A percentile compares a stretch with the other conserved stretches of the same genome.
phyloP scores from a whole-genome alignment of 2,888 invertebrate species.

The Mythimna albipuncta region DNA sequence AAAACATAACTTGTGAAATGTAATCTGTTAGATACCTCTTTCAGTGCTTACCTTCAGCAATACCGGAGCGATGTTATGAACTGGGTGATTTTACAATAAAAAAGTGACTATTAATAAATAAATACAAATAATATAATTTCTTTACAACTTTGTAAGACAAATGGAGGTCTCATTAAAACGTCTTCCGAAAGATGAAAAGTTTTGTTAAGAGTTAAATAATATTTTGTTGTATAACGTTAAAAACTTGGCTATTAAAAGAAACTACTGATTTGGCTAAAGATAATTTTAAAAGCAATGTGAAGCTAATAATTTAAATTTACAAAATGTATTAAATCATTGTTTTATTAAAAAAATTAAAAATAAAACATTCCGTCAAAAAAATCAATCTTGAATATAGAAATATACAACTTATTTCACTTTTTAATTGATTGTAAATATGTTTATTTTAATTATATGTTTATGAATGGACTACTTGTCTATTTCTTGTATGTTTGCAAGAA shows the following conservation, averaged over 20 bases:
- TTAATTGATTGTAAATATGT: slow-evolving; percentile 7
- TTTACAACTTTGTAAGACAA: slow-evolving; percentile 5
- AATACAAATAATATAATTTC: slow-evolving; percentile 14
- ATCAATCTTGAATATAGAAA: slow-evolving; percentile 1
- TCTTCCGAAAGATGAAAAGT: slow-evolving; percentile 54
- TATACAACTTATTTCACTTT: slow-evolving; percentile 13
- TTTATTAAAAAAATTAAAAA: background rate
- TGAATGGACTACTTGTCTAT: slow-evolving; percentile 60
- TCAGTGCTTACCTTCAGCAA: too few species aligned
- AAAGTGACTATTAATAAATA: slow-evolving; percentile 19
- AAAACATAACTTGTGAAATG: background rate
- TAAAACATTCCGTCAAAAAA: slow-evolving; percentile 36
- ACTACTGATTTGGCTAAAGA: background rate
- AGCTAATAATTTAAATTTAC: slow-evolving; percentile 43
- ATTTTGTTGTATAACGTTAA: slow-evolving; percentile 24
- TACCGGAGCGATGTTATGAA: slow-evolving; percentile 23
- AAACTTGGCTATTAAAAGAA: slow-evolving; percentile 1
- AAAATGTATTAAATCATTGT: slow-evolving; percentile 31
- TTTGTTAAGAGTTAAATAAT: slow-evolving; percentile 18
- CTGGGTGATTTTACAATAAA: slow-evolving; percentile 17
- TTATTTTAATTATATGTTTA: slow-evolving; percentile 30
- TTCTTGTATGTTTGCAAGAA: slow-evolving; percentile 63
- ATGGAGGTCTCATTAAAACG: slow-evolving; percentile 42
- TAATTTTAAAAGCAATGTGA: slow-evolving; percentile 48
- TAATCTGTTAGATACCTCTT: background rate